phyloP scores from a whole-genome alignment of 2,888 invertebrate species.

The Linnaemya tessellans region DNA sequence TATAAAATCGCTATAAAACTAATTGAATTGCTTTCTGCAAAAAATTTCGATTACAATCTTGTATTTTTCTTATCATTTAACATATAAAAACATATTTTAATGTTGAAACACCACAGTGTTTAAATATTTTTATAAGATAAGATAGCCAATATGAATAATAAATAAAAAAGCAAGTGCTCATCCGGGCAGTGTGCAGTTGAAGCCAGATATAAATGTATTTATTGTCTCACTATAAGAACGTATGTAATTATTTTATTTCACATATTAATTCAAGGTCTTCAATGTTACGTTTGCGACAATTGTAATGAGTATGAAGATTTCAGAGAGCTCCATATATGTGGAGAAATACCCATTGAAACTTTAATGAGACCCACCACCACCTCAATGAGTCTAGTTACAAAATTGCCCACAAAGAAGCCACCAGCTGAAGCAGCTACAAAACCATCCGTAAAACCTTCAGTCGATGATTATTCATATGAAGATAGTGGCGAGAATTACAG shows the following conservation, averaged over 20 bases:
- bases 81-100: conserved; percentile 5
- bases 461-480: conserved; percentile 25
- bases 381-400: background rate
- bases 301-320: conserved; percentile 73
- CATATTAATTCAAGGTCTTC: conserved; percentile 72
- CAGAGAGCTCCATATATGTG: conserved; percentile 70
- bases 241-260: no score
- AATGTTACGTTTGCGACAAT: conserved; percentile 78
- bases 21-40: conserved; percentile 4
- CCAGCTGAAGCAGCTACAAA: background rate
- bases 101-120: background rate
- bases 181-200: background rate
- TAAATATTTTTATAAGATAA: conserved; percentile 46
- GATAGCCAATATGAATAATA: conserved; percentile 15
- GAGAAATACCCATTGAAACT: conserved; percentile 35
- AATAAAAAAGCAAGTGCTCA: background rate
- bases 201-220: background rate
- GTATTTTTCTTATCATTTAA: conserved; percentile 12
- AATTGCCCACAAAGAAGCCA: background rate
- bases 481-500: conserved; percentile 21
- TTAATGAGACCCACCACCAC: conserved; percentile 2
- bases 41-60: conserved; percentile 13
- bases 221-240: no score
- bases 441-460: background rate
- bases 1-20: background rate